These are phyloP conservation scores for Zele albiditarsus DNA, from an alignment of 2,888 invertebrate genomes.

Conservation along the genomic window DNA sequence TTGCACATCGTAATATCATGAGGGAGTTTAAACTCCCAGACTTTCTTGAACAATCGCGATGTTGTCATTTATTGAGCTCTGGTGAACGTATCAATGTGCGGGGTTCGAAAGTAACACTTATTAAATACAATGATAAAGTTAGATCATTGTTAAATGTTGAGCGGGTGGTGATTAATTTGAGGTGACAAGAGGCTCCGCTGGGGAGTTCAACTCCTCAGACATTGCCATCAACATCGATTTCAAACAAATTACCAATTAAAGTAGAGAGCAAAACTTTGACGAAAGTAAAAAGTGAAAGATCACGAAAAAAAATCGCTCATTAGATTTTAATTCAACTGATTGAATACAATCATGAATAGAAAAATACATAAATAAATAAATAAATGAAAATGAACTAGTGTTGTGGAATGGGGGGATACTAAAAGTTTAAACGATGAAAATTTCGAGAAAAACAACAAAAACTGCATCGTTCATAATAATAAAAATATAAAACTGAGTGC, in stretches of 20 bases:
- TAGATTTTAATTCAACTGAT: slow-evolving; percentile 6
- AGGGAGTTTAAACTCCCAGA: slow-evolving; percentile 86
- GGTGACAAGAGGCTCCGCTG: slow-evolving; percentile 73
- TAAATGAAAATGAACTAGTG: slow-evolving; percentile 5
- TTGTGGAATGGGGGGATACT: neutral
- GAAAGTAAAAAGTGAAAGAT: slow-evolving; percentile 50
- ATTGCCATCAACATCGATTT: slow-evolving; percentile 62
- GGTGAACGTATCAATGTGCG: slow-evolving; percentile 87
- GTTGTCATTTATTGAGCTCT: slow-evolving; percentile 84
- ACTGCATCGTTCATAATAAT: neutral
- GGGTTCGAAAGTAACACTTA: slow-evolving; percentile 86
- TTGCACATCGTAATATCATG: slow-evolving; percentile 73
- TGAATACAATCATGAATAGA: neutral
- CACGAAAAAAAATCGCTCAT: slow-evolving; percentile 38
- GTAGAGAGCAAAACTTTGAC: slow-evolving; percentile 40
- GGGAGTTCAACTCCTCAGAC: slow-evolving; percentile 56
- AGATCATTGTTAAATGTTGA: slow-evolving; percentile 87
- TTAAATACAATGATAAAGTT: slow-evolving; percentile 89
- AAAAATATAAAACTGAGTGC: neutral
- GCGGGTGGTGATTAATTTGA: slow-evolving; percentile 79
- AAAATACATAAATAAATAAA: neutral
- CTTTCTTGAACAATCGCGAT: slow-evolving; percentile 86
- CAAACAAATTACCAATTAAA: slow-evolving; percentile 50
- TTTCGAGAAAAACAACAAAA: neutral
- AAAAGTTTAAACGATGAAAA: neutral